Conservation (phyloP, 2,797 vertebrate genomes). For the Enoplosus armatus region DNA sequence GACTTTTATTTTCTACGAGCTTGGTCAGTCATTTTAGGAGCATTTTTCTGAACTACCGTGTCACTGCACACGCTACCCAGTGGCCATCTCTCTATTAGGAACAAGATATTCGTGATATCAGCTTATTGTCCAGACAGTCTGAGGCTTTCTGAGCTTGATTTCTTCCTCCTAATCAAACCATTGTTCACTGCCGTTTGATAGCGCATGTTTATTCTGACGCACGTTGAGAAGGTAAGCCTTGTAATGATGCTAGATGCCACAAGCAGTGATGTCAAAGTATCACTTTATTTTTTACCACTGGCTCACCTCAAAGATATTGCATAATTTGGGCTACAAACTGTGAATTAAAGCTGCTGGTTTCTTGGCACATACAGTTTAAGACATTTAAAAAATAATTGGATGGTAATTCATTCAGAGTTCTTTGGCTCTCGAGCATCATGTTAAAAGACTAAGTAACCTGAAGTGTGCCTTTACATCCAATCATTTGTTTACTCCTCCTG, state of each 20-base stretch:
- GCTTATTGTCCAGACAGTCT: background rate
- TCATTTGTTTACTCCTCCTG: slow-evolving; percentile 62
- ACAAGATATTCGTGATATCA: background rate
- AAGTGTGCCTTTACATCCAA: slow-evolving; percentile 24
- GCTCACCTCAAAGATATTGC: background rate
- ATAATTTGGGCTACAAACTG: slow-evolving; percentile 3
- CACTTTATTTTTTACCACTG: background rate
- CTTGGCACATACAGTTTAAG: background rate
- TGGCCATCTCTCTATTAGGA: background rate
- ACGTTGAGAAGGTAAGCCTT: too few species aligned
- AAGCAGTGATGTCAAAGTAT: background rate
- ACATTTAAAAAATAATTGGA: slow-evolving; percentile 8
- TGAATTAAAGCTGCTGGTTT: background rate
- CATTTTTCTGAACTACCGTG: background rate
- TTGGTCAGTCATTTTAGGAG: background rate
- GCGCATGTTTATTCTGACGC: slow-evolving; percentile 7
- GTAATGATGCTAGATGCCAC: background rate
- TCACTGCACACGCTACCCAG: background rate
- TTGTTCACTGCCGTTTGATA: slow-evolving; percentile 2
- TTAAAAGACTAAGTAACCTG: slow-evolving; percentile 17
- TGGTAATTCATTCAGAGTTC: background rate
- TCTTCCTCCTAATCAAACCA: background rate
- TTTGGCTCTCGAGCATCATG: background rate
- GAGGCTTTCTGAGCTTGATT: background rate
- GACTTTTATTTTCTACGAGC: slow-evolving; percentile 5